Base-by-base conservation (phyloP, 1,140 invertebrate genomes). In the Zelostemma sp. region DNA sequence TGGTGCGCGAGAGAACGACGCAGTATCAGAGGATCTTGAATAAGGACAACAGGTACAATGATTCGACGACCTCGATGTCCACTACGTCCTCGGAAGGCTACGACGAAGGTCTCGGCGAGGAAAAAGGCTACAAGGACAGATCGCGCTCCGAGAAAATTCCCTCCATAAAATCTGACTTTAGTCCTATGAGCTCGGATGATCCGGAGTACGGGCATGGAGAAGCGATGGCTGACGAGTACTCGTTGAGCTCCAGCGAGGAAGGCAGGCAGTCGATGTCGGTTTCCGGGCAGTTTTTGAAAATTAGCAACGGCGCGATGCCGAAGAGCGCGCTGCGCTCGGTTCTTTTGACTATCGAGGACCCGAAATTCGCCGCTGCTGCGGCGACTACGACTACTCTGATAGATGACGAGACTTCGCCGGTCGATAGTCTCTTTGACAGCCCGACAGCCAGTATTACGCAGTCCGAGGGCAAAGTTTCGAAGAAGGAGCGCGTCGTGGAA, bases 371-470 rank as follows among this genome's bases (percentile, higher is more conserved):
- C 0, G 90, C 92, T 12, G 89, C 92, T 6, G 91, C 91, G 0
- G 87, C 90, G 9, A 90, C 91, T 38, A 89, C 89, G 0, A 91
- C 89, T 2, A 89, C 88, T 0, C 87, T 89, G 53, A 89, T 91
- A 45, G 91, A 92, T 18, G 91, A 93, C 59, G 92, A 94, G 75
- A 92, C 91, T 0, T 93, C 92, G 2, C 93, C 92, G n/a, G 91
- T 91, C 0, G 92, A 93, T 58, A 93, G 91, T 72, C 78, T 93
- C 15, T 89, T 92, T 25, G 91, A 91, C 67, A 93, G 91, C 59
- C 90, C 88, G 1, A 90, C 89, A 9, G 91, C 83, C 33, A 85
- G 82, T 61, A 83, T 85, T 14, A 84, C 84, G 0, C 83, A 85
- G 16, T 80, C 80, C 0, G 82, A 84, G 12, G 78, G 73, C 0